A percentile compares a stretch with the other conserved stretches of the same genome.
Evolutionary conservation across 1,140 invertebrate species (phyloP).

Genomic region (Brachionus manjavacas): DNA sequence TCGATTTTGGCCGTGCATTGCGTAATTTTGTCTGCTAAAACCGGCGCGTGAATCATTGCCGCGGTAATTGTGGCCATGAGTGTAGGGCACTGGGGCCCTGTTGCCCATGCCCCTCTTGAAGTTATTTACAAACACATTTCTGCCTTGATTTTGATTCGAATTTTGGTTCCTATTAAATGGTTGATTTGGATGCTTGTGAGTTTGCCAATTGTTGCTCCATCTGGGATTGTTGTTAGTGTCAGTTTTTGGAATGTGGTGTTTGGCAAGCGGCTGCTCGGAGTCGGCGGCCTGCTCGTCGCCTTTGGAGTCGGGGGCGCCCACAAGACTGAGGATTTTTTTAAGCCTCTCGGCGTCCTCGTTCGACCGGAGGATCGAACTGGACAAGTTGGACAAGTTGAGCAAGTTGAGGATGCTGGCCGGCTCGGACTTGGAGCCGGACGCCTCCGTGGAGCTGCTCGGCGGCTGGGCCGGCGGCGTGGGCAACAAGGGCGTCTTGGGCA

Average conservation of each 20-base stretch:
- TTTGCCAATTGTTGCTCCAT: constrained; percentile 7
- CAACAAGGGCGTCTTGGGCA: background rate
- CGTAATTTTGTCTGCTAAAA: background rate
- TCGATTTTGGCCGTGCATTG: background rate
- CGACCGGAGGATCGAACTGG: background rate
- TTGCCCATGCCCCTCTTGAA: constrained; percentile 34
- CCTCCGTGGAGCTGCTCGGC: background rate
- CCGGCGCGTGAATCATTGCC: background rate
- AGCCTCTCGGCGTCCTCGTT: background rate
- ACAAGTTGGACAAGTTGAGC: background rate
- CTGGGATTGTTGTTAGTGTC: constrained; percentile 14
- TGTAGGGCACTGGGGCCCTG: background rate
- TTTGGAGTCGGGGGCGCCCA: background rate
- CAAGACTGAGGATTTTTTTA: constrained; percentile 25
- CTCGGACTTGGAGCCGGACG: background rate
- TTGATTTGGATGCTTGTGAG: background rate
- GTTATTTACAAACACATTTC: constrained; percentile 41
- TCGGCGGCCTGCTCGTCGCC: background rate
- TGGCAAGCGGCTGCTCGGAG: background rate
- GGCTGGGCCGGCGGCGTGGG: background rate
- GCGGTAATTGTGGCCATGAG: background rate
- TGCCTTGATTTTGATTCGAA: background rate
- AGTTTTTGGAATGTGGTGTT: background rate
- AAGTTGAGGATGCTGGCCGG: background rate
- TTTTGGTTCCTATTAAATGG: background rate